These are phyloP conservation scores for Halictus quadricinctus DNA, from an alignment of 2,888 invertebrate species.

Conservation along the genomic window DNA sequence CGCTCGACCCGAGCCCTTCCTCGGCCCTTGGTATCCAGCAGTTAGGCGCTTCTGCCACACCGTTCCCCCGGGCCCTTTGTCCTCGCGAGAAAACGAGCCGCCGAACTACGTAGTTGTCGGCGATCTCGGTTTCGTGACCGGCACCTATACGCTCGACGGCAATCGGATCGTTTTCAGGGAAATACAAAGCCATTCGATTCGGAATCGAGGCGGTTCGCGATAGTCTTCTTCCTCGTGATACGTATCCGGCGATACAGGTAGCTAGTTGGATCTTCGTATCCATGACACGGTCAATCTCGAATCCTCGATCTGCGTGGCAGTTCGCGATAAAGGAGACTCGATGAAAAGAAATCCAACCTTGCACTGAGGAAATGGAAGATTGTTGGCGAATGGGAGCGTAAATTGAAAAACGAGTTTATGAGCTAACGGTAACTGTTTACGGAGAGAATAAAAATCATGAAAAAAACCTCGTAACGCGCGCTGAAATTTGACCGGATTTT, in stretches of 20 bases:
- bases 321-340: not conserved
- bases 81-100: constrained; percentile 26
- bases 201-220: not conserved
- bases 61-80: constrained; percentile 50
- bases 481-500: not conserved
- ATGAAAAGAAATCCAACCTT: too few species aligned
- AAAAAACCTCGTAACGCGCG: not conserved
- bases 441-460: not conserved
- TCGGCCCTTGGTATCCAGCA: constrained; percentile 22
- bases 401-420: too few species aligned
- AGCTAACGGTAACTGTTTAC: too few species aligned
- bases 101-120: constrained; percentile 24
- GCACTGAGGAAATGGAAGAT: too few species aligned
- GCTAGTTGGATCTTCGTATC: constrained; percentile 1
- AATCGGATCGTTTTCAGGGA: constrained; percentile 35
- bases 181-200: not conserved
- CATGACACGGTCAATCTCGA: not conserved
- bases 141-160: constrained; percentile 46
- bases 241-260: too few species aligned
- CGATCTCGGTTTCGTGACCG: constrained; percentile 61
- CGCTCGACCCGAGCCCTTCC: constrained; percentile 6
- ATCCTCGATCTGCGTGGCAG: constrained; percentile 20
- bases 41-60: constrained; percentile 40
- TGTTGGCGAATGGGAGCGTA: too few species aligned
- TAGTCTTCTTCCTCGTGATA: not conserved